Percentiles rank a stretch among this genome's conserved stretches.
phyloP scores from a whole-genome alignment of 2,797 vertebrate genomes.

The Silurus lanzhouensis region DNA sequence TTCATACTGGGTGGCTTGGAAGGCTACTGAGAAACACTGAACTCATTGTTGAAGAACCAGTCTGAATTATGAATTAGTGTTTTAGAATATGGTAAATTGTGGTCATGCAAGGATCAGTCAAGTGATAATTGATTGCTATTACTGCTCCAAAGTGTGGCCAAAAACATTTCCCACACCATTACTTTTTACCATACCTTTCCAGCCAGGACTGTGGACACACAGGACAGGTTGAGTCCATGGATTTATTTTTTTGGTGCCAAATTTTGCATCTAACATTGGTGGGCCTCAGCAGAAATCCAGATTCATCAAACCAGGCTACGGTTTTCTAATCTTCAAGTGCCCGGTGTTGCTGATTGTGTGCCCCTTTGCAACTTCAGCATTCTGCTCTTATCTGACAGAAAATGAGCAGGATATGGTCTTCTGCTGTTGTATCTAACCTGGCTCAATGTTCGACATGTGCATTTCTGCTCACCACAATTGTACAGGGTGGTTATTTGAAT shows the following conservation, averaged over 20 bases:
- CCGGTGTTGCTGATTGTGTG: neutral
- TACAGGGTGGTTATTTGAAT: neutral
- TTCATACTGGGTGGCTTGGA: neutral
- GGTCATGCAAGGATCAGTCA: neutral
- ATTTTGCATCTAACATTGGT: neutral
- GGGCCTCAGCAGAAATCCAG: neutral
- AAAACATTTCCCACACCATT: constrained; percentile 2
- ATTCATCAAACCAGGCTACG: neutral
- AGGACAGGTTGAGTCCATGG: neutral
- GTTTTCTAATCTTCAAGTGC: neutral
- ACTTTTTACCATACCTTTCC: neutral
- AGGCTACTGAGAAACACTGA: neutral
- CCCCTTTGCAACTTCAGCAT: neutral
- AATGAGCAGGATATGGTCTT: neutral
- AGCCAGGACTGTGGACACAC: neutral
- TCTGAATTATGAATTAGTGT: neutral
- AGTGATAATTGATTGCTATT: neutral
- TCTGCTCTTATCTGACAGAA: neutral
- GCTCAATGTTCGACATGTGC: neutral
- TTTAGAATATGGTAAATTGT: neutral
- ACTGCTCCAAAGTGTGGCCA: neutral
- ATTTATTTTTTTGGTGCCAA: neutral
- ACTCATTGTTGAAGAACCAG: neutral
- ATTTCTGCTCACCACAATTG: neutral
- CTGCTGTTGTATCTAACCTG: neutral